Base-by-base conservation (phyloP, 1,140 invertebrate genomes). In the Trachelipus rathkii region DNA sequence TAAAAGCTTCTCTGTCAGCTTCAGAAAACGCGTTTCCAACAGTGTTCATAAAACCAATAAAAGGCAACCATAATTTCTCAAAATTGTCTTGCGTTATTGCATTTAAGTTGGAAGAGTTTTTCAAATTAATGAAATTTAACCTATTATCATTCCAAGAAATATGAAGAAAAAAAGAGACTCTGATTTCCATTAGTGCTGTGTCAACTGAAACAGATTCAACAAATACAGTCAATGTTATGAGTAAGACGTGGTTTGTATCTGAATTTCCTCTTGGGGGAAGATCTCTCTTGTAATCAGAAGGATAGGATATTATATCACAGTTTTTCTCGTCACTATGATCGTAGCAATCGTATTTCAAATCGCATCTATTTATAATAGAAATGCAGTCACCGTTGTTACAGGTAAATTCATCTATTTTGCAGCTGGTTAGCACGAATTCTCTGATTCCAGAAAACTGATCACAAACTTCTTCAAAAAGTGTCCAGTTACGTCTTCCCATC, bases 11-110 rank as follows among this genome's bases (percentile, higher is more conserved):
- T 72, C 72, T 24, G 79, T 80, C 79, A 44, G 79, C 74, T 60
- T 75, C 66, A 6, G 79, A 77, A 76, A 77, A 77, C 75, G 77
- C 75, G 73, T 76, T 80, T 13, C 79, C 79, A 67, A 77, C 77
- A 0, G 79, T 80, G 76, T 80, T 80, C 33, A 76, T 80, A 71
- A 80, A 80, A 73, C 77, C 79, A n/a, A 80, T 75, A 33, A 80
- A 75, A 0, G 79, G 79, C 50, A 77, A 73, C 79, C 79, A 80
- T 11, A 80, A 21, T 45, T 73, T 19, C 43, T 77, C 67, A 68
- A 80, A 75, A 21, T 68, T 80, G 15, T 80, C 79, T 50, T 80
- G 74, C n/a, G 76, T 76, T 19, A 80, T 70, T 21, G 33, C 33
- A 33, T 33, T 33, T 33, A 33, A 33, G 6, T 33, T 33, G 33